Evolutionary conservation across 1,140 invertebrate genomes (phyloP).

Genomic region (Eumaeus atala): DNA sequence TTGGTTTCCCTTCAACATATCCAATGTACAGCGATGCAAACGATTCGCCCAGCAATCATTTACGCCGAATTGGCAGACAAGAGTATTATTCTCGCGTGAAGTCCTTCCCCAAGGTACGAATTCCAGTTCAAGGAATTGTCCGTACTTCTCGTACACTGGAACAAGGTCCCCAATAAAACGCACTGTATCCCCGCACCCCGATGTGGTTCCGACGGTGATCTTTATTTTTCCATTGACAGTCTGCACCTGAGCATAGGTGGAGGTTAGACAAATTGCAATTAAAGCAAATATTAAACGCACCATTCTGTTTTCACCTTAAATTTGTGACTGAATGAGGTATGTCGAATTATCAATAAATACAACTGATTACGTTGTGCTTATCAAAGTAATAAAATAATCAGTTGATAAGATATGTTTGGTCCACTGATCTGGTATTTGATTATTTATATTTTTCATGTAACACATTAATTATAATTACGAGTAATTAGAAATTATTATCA

Average conservation of each 20-base stretch:
- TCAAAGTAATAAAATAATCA: background rate
- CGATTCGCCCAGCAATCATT: conserved; percentile 58
- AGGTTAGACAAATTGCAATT: background rate
- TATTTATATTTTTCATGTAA: too few relatives aligned
- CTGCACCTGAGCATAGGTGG: conserved; percentile 18
- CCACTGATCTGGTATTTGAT: background rate
- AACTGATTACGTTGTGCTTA: background rate
- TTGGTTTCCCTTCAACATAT: conserved; percentile 39
- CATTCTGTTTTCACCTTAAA: background rate
- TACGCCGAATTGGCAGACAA: conserved; percentile 44
- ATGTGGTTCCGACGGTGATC: conserved; percentile 44
- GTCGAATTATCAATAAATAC: background rate
- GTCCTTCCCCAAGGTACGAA: conserved; percentile 62
- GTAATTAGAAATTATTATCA: too few relatives aligned
- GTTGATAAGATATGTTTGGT: background rate
- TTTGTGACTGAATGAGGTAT: background rate
- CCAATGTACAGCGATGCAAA: conserved; percentile 52
- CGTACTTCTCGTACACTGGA: conserved; percentile 40
- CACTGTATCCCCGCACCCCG: conserved; percentile 40
- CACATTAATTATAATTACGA: too few relatives aligned
- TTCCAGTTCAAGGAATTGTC: conserved; percentile 44
- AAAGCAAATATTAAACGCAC: background rate
- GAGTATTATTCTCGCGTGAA: conserved; percentile 26
- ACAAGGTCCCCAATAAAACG: conserved; percentile 38
- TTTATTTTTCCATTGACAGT: conserved; percentile 43